Percentiles rank a stretch among this genome's conserved stretches.
These are phyloP conservation scores for Furnarius figulus DNA, from an alignment of 2,113 vertebrate genomes.

Conservation along the genomic window DNA sequence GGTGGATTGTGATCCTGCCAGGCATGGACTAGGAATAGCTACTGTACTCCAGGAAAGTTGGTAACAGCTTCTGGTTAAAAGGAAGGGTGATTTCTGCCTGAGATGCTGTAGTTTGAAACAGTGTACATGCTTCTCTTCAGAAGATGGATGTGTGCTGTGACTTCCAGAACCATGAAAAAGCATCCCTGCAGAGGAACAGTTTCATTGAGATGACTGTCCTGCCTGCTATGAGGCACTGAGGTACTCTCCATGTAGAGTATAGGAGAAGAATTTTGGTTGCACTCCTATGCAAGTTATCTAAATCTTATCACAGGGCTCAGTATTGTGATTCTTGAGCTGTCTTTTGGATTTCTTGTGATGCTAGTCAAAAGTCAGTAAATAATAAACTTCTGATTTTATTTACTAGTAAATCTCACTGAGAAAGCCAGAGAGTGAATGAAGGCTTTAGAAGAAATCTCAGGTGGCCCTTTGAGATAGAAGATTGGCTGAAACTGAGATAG, in stretches of 20 bases:
- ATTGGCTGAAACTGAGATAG: background rate
- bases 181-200: background rate
- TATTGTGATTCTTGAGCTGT: background rate
- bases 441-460: background rate
- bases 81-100: background rate
- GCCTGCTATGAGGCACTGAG: background rate
- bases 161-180: background rate
- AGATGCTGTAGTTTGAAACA: background rate
- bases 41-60: background rate
- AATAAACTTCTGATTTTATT: background rate
- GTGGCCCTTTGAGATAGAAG: background rate
- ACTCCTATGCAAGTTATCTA: background rate
- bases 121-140: background rate
- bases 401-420: background rate
- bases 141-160: background rate
- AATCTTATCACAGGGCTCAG: background rate
- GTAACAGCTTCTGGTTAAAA: background rate
- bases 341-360: background rate
- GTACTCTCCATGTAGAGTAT: rapidly evolving
- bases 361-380: background rate
- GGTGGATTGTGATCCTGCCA: background rate
- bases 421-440: background rate
- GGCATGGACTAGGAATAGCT: background rate
- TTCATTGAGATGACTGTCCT: background rate
- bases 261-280: background rate